Conservation (phyloP, 2,113 vertebrate genomes). For the Triplophysa dalaica region DNA sequence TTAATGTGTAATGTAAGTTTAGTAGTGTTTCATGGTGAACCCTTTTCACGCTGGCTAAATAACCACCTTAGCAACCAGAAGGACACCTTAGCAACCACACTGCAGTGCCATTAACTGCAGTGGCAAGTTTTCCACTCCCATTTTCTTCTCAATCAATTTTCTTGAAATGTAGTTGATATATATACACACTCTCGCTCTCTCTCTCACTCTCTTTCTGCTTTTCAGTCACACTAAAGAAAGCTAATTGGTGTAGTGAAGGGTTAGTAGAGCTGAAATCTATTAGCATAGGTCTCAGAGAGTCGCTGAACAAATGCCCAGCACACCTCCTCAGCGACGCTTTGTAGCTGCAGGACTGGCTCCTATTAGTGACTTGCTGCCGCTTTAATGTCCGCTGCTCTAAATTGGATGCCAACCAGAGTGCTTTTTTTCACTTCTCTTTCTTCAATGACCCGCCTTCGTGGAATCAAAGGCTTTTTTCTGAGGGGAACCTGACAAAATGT, state of each 20-base stretch:
- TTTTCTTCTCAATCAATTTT: no score
- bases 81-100: no score
- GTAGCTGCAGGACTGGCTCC: conserved; percentile 69
- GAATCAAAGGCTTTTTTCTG: conserved; percentile 72
- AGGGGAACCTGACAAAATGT: conserved; percentile 60
- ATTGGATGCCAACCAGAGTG: conserved; percentile 73
- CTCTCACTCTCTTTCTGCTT: neutral
- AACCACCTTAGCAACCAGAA: no score
- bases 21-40: no score
- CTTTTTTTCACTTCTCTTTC: conserved; percentile 55
- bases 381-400: conserved; percentile 76
- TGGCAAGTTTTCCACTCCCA: neutral
- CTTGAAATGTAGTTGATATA: neutral
- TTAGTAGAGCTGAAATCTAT: conserved; percentile 75
- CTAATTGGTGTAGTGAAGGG: conserved; percentile 69
- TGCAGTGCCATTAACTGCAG: neutral
- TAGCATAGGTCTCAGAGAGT: conserved; percentile 68
- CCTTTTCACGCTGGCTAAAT: no score
- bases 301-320: conserved; percentile 61
- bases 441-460: conserved; percentile 59
- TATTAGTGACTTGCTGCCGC: conserved; percentile 75
- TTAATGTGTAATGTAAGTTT: no score
- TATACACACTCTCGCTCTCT: neutral
- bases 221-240: conserved; percentile 51
- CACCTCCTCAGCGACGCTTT: conserved; percentile 62